Percentiles rank a stretch among this genome's conserved stretches.
Evolutionary conservation across 1,140 invertebrate genomes (phyloP).

Genomic region (Agraylea sexmaculata): DNA sequence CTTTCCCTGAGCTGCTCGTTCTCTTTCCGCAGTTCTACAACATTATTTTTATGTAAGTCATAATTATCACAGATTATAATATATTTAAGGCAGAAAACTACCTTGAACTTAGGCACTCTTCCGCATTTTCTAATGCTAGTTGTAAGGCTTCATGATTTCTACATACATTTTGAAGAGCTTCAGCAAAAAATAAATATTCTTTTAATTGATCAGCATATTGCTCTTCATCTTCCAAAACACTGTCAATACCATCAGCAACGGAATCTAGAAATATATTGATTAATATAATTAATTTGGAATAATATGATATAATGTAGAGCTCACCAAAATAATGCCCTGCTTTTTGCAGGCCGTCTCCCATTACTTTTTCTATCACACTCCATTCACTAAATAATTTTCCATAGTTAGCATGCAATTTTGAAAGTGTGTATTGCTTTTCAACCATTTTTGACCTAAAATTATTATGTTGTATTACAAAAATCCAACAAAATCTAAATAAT

Average conservation of each 20-base stretch:
- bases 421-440: constrained; percentile 66
- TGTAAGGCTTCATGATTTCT: constrained; percentile 63
- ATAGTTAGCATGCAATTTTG: constrained; percentile 72
- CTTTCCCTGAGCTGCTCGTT: constrained; percentile 50
- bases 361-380: constrained; percentile 73
- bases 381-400: constrained; percentile 75
- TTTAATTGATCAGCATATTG: constrained; percentile 73
- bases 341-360: constrained; percentile 68
- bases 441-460: constrained; percentile 53
- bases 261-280: constrained; percentile 47
- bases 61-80: constrained; percentile 2
- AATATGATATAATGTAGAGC: constrained; percentile 4
- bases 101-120: constrained; percentile 48
- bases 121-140: constrained; percentile 56
- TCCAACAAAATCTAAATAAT: background rate
- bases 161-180: constrained; percentile 61
- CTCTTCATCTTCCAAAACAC: constrained; percentile 69
- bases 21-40: constrained; percentile 39
- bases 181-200: constrained; percentile 69
- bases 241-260: constrained; percentile 63
- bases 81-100: constrained; percentile 21
- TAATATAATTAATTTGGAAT: background rate
- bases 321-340: constrained; percentile 46
- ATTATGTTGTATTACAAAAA: background rate
- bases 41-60: constrained; percentile 6